These are phyloP conservation scores for Plecturocebus donacophilus DNA, from an alignment of 2,113 vertebrate genomes.

Conservation along the genomic window DNA sequence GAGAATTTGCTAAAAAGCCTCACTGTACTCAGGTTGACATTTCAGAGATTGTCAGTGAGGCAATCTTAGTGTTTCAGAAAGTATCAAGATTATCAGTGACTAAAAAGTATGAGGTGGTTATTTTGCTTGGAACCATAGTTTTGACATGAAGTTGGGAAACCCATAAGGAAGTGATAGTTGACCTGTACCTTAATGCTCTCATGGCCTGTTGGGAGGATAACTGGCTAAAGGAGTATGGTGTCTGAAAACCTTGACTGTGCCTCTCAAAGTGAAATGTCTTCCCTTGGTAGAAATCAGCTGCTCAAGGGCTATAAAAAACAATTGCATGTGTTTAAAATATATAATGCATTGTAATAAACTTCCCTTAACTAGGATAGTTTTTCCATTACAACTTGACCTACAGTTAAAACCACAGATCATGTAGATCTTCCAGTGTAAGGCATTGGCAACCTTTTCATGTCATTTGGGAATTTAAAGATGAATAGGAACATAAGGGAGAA, in stretches of 20 bases:
- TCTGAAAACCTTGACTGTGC: not conserved
- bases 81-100: not conserved
- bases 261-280: not conserved
- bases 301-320: not conserved
- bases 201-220: not conserved
- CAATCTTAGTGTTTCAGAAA: not conserved
- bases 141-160: not conserved
- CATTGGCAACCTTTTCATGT: not conserved
- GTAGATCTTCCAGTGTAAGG: not conserved
- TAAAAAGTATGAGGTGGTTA: not conserved
- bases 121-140: not conserved
- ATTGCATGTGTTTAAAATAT: not conserved
- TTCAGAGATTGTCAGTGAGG: not conserved
- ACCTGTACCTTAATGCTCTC: not conserved
- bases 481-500: not conserved
- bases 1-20: not conserved
- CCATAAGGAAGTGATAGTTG: not conserved
- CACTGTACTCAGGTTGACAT: not conserved
- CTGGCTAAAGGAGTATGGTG: not conserved
- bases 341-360: not conserved
- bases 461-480: not conserved
- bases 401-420: constrained; percentile 25
- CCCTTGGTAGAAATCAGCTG: not conserved
- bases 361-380: not conserved
- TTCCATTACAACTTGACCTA: not conserved